Evolutionary conservation across 2,113 vertebrate genomes (phyloP), one percentile per base, ranked within the genome.

Genomic region (Alethe diademata): DNA sequence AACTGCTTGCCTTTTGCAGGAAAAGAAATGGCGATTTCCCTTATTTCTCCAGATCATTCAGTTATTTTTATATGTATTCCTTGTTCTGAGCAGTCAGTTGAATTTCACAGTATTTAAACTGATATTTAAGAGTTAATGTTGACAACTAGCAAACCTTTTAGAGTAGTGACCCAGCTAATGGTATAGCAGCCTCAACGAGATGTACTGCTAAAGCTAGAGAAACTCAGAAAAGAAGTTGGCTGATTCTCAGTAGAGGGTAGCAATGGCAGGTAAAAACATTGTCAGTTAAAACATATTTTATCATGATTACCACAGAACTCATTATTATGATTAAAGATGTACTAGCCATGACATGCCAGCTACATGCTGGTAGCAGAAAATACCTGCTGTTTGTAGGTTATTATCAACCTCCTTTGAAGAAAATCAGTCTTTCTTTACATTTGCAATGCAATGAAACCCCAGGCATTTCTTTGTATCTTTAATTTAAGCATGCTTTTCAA

Each of bases 251-350:
- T 53, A 58, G 65, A 89, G 70, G 29, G 57, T 95, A 96, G 90
- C 79, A 94, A 50, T 90, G 72, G 53, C 81, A 96, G 85, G 81
- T 88, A 86, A 91, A 95, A 95, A 53, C 86, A 92, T 65, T 88
- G 92, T 90, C 92, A 90, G 95, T 93, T 92, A 87, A 88, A 93
- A 95, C 91, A 91, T 96, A 96, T 95, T 97, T 97, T 96, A 94
- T 92, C 90, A 78, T 78, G 91, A 94, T 96, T 97, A 95, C 94
- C 74, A 72, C 74, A 91, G 84, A 96, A 95, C 86, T 95, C 95
- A 93, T 96, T 97, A 96, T 96, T 96, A 94, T 97, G 92, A 97
- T 97, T 96, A 97, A 97, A 97, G 92, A 96, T 88, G 84, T 96
- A 93, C 94, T 96, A 95, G 92, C 89, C 81, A 72, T 89, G 95